A percentile compares a stretch with the other conserved stretches of the same genome.
These are phyloP conservation scores for Hippocampus abdominalis DNA, from an alignment of 2,113 vertebrate species.

Conservation along the genomic window DNA sequence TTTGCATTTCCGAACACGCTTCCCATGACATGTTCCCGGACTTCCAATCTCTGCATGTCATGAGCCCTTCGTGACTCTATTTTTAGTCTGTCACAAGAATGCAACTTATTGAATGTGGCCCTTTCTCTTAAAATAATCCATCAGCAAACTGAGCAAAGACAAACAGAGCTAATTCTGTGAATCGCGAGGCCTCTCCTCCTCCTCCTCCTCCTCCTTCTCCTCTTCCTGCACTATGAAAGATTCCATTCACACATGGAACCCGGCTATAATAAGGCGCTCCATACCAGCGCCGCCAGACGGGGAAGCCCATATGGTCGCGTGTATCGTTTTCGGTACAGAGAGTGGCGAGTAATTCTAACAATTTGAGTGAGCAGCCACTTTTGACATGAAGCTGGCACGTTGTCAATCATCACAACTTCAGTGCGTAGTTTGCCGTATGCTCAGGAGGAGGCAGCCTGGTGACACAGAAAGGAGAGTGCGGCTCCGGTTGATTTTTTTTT, in stretches of 20 bases:
- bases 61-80: conserved; percentile 42
- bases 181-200: conserved; percentile 43
- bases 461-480: conserved; percentile 6
- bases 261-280: conserved; percentile 51
- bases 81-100: conserved; percentile 63
- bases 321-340: conserved; percentile 56
- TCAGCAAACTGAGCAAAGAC: conserved; percentile 69
- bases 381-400: conserved; percentile 33
- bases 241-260: conserved; percentile 64
- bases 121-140: conserved; percentile 70
- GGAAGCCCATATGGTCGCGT: conserved; percentile 57
- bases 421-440: background rate
- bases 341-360: conserved; percentile 46
- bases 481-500: conserved; percentile 14
- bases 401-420: conserved; percentile 28
- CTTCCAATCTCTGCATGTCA: conserved; percentile 30
- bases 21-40: conserved; percentile 21
- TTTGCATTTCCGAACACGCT: conserved; percentile 25
- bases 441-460: conserved; percentile 5
- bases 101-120: conserved; percentile 55
- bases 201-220: conserved; percentile 61
- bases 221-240: conserved; percentile 71
- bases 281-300: conserved; percentile 27
- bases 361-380: conserved; percentile 42
- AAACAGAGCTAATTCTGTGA: conserved; percentile 70